Evolutionary conservation across 2,888 invertebrate species (phyloP).

Genomic region (Mythimna albipuncta): DNA sequence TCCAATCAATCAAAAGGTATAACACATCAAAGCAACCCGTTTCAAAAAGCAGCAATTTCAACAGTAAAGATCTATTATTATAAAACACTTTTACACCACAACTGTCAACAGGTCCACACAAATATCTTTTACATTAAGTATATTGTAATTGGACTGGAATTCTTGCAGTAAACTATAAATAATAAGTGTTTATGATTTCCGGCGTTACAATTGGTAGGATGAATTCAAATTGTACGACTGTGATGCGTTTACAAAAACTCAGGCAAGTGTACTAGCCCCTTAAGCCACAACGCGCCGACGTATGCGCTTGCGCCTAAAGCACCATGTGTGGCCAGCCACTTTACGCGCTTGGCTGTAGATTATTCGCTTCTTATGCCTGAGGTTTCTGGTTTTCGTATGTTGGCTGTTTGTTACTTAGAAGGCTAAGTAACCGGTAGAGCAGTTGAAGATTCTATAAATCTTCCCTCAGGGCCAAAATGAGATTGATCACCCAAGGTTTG

Average conservation of each 20-base stretch:
- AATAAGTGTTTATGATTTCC: too few relatives aligned
- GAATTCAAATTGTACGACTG: too few relatives aligned
- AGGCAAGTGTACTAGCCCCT: not conserved
- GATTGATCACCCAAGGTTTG: not conserved
- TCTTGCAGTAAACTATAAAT: too few relatives aligned
- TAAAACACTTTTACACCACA: too few relatives aligned
- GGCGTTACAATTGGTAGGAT: too few relatives aligned
- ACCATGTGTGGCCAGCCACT: slow-evolving; percentile 63
- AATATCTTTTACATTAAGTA: too few relatives aligned
- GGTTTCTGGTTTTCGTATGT: slow-evolving; percentile 7
- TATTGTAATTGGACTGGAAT: too few relatives aligned
- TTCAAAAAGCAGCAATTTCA: too few relatives aligned
- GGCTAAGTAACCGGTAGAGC: not conserved
- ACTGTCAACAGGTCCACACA: too few relatives aligned
- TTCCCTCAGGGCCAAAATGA: not conserved
- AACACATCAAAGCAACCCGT: too few relatives aligned
- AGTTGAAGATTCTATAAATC: not conserved
- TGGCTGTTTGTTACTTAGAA: slow-evolving; percentile 12
- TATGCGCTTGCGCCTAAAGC: slow-evolving; percentile 24
- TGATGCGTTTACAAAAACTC: not conserved
- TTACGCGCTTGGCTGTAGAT: slow-evolving; percentile 51
- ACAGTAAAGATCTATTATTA: too few relatives aligned
- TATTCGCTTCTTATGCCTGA: slow-evolving; percentile 37
- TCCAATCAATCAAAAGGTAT: too few relatives aligned
- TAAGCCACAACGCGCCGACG: slow-evolving; percentile 7